Conservation (phyloP, 2,888 invertebrate species). For the Campaea margaritaria region DNA sequence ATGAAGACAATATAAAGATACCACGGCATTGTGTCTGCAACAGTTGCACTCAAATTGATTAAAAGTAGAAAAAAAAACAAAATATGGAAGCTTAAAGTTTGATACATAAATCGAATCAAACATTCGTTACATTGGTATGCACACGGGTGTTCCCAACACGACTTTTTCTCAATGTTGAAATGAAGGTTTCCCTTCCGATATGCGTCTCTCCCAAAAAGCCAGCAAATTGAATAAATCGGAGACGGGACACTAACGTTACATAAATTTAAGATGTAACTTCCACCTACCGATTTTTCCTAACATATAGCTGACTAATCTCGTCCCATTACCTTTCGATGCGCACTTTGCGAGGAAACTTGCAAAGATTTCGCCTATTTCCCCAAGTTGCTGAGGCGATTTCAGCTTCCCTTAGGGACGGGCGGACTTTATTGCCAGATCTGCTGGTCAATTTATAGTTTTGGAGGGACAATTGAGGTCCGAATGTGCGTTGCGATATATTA, state of each 20-base stretch:
- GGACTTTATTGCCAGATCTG: constrained; percentile 28
- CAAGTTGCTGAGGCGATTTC: constrained; percentile 29
- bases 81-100: too few relatives aligned
- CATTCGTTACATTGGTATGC: too few relatives aligned
- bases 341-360: constrained; percentile 24
- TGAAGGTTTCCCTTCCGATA: not conserved
- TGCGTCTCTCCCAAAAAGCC: not conserved
- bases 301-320: constrained; percentile 31
- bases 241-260: constrained; percentile 12
- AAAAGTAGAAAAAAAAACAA: too few relatives aligned
- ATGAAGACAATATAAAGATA: too few relatives aligned
- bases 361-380: constrained; percentile 27
- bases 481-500: constrained; percentile 29
- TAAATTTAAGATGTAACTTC: constrained; percentile 26
- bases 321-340: constrained; percentile 25
- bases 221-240: constrained; percentile 26
- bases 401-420: constrained; percentile 24
- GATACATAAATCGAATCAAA: too few relatives aligned
- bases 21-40: too few relatives aligned
- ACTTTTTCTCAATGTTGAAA: too few relatives aligned
- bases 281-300: constrained; percentile 17
- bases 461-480: constrained; percentile 29
- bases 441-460: constrained; percentile 35
- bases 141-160: too few relatives aligned
- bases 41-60: too few relatives aligned